A percentile compares a stretch with the other conserved stretches of the same genome.
phyloP scores from a whole-genome alignment of 1,140 invertebrate genomes.

The Danaus melanippus region DNA sequence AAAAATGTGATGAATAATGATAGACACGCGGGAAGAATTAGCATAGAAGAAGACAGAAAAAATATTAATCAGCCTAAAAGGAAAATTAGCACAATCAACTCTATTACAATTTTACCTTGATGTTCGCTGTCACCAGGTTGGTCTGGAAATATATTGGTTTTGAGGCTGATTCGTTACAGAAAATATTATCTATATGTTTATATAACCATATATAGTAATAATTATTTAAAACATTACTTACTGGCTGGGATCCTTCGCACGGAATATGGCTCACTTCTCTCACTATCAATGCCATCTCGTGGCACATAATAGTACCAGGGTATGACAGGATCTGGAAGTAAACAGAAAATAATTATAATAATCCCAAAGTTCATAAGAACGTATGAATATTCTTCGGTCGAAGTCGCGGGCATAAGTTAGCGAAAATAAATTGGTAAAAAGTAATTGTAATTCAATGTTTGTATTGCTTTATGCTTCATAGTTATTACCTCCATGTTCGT shows the following conservation, averaged over 20 bases:
- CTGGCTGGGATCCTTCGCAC: slow-evolving; percentile 76
- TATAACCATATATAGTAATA: no score
- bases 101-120: slow-evolving; percentile 48
- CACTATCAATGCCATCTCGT: slow-evolving; percentile 83
- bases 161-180: neutral
- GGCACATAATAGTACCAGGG: slow-evolving; percentile 93
- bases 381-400: no score
- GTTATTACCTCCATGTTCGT: slow-evolving; percentile 81
- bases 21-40: neutral
- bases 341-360: no score
- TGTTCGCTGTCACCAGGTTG: slow-evolving; percentile 43
- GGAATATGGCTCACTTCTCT: slow-evolving; percentile 81
- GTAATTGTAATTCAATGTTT: no score
- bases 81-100: slow-evolving; percentile 23
- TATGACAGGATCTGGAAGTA: slow-evolving; percentile 81
- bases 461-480: no score
- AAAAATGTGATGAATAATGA: no score
- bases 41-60: slow-evolving; percentile 4
- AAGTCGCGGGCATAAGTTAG: no score
- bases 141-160: slow-evolving; percentile 46
- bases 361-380: no score
- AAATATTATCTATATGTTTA: neutral
- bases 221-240: slow-evolving; percentile 37
- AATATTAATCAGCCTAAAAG: slow-evolving; percentile 13
- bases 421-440: no score